Evolutionary conservation across 1,140 invertebrate species (phyloP).

Genomic region (Zaprionus capensis): DNA sequence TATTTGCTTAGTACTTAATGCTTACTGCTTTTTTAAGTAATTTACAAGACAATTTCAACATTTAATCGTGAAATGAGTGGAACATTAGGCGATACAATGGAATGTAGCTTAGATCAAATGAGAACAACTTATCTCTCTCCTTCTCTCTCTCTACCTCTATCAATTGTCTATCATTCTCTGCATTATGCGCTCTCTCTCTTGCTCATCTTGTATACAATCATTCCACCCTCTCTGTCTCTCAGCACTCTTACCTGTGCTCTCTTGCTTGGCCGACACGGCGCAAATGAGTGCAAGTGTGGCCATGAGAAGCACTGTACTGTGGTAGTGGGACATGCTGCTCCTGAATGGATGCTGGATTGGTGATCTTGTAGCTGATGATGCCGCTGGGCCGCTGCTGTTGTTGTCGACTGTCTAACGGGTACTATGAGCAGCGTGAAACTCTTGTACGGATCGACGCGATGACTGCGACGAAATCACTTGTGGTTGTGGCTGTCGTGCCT

Average conservation of each 20-base stretch:
- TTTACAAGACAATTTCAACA: too few relatives aligned
- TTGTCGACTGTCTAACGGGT: background rate
- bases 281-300: background rate
- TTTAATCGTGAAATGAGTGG: too few relatives aligned
- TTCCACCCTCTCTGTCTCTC: background rate
- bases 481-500: background rate
- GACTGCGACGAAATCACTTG: background rate
- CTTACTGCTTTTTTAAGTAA: too few relatives aligned
- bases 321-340: background rate
- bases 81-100: too few relatives aligned
- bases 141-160: too few relatives aligned
- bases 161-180: too few relatives aligned
- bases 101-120: too few relatives aligned
- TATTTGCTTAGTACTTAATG: too few relatives aligned
- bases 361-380: background rate
- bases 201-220: too few relatives aligned
- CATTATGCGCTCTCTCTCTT: too few relatives aligned
- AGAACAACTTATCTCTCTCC: too few relatives aligned
- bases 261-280: background rate
- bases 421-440: background rate
- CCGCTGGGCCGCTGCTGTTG: background rate
- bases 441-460: background rate
- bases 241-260: background rate
- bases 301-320: background rate
- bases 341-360: background rate